Conservation (phyloP, 2,888 invertebrate genomes). For the Drosophila sordidula region DNA sequence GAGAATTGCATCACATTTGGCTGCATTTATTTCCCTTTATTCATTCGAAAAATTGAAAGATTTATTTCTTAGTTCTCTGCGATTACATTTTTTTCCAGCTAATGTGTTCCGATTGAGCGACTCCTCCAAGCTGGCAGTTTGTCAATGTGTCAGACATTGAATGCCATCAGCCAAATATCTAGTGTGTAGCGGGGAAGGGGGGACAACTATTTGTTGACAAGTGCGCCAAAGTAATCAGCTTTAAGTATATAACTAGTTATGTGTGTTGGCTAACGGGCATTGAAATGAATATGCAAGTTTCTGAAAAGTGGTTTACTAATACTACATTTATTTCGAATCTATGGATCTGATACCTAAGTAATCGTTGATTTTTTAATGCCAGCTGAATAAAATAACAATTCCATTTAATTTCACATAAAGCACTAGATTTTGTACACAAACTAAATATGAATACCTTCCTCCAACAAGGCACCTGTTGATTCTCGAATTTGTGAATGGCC, state of each 20-base stretch:
- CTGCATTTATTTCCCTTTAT: slow-evolving; percentile 68
- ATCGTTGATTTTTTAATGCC: no score
- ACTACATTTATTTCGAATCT: no score
- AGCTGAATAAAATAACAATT: no score
- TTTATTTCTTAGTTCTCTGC: slow-evolving; percentile 81
- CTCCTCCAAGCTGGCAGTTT: slow-evolving; percentile 66
- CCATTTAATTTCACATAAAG: no score
- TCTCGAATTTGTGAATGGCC: slow-evolving; percentile 6
- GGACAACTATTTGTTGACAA: slow-evolving; percentile 57
- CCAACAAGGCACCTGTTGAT: slow-evolving; percentile 6
- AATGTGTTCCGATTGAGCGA: slow-evolving; percentile 76
- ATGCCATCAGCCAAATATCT: slow-evolving; percentile 33
- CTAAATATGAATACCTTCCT: not conserved
- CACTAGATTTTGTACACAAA: not conserved
- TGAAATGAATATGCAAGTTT: not conserved
- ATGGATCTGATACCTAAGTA: no score
- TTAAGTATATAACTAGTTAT: slow-evolving; percentile 35
- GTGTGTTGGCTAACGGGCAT: no score
- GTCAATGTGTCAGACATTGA: slow-evolving; percentile 70
- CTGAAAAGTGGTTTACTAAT: no score
- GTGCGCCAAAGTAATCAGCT: slow-evolving; percentile 60
- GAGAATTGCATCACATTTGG: slow-evolving; percentile 73
- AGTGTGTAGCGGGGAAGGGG: not conserved
- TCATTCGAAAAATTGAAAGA: slow-evolving; percentile 83
- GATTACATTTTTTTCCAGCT: slow-evolving; percentile 72